Evolutionary conservation across 2,888 invertebrate species (phyloP).

Genomic region (Chelonus formosanus): DNA sequence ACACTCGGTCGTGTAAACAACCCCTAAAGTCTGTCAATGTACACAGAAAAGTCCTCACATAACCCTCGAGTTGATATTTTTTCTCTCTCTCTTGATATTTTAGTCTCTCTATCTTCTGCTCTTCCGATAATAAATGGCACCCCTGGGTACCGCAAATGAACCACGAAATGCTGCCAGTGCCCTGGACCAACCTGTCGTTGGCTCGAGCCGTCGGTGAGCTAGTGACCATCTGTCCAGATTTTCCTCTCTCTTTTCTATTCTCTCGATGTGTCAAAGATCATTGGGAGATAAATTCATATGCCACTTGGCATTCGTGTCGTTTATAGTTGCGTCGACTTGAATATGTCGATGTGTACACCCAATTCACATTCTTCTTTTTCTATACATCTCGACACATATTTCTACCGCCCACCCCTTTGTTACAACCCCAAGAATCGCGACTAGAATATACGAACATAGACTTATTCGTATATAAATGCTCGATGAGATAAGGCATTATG

Average conservation of each 20-base stretch:
- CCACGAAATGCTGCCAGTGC: constrained; percentile 64
- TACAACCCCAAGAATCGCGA: constrained; percentile 3
- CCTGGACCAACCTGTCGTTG: constrained; percentile 63
- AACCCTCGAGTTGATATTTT: constrained; percentile 6
- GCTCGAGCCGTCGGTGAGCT: constrained; percentile 46
- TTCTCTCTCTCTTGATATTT: constrained; percentile 18
- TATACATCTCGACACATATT: constrained; percentile 13
- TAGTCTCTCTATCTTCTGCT: constrained; percentile 14
- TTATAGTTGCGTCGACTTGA: constrained; percentile 19
- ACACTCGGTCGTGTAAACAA: constrained; percentile 60
- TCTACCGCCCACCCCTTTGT: constrained; percentile 13
- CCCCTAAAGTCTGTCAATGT: constrained; percentile 46
- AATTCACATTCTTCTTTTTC: constrained; percentile 9
- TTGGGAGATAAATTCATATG: constrained; percentile 35
- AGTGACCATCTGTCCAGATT: constrained; percentile 57
- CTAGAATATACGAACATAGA: neutral
- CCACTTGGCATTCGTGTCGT: constrained; percentile 22
- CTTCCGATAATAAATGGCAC: constrained; percentile 62
- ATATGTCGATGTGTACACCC: constrained; percentile 14
- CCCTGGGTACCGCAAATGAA: constrained; percentile 66
- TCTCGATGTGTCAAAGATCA: constrained; percentile 33
- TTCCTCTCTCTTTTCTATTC: constrained; percentile 34
- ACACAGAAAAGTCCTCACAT: constrained; percentile 14
- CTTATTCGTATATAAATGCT: constrained; percentile 14
- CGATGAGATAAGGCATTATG: constrained; percentile 50